These are phyloP conservation scores for Drosophila neonasuta DNA, from an alignment of 2,888 invertebrate genomes.

Conservation along the genomic window DNA sequence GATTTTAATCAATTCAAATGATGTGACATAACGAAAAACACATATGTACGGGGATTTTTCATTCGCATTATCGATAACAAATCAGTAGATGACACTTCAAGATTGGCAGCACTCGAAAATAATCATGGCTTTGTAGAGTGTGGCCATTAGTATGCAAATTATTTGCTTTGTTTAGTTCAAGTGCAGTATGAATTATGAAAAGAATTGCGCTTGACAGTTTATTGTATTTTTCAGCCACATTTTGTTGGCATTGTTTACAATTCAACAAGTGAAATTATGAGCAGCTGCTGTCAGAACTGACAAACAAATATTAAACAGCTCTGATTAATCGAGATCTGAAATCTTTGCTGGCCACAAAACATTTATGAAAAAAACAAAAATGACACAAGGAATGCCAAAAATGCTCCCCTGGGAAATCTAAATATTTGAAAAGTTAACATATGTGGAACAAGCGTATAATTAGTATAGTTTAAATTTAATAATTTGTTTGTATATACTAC, in stretches of 20 bases:
- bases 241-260: slow-evolving; percentile 18
- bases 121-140: slow-evolving; percentile 2
- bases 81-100: not conserved
- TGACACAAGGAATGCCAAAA: not conserved
- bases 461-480: not conserved
- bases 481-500: slow-evolving; percentile 9
- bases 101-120: slow-evolving; percentile 2
- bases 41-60: not conserved
- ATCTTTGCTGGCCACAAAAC: not conserved
- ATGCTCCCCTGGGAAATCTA: not conserved
- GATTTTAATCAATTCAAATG: not conserved
- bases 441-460: not conserved
- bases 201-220: slow-evolving; percentile 7
- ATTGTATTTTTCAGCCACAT: slow-evolving; percentile 9
- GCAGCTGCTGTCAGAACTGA: slow-evolving; percentile 18
- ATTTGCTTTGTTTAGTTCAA: slow-evolving; percentile 1
- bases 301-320: slow-evolving; percentile 11
- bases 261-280: slow-evolving; percentile 4
- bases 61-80: slow-evolving; percentile 7
- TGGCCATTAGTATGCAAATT: slow-evolving; percentile 6
- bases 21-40: not conserved
- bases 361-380: not conserved
- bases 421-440: not conserved
- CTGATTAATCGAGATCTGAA: not conserved
- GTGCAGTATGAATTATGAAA: not conserved